Base-by-base conservation (phyloP, 2,888 invertebrate species). In the Cordilura impudica region DNA sequence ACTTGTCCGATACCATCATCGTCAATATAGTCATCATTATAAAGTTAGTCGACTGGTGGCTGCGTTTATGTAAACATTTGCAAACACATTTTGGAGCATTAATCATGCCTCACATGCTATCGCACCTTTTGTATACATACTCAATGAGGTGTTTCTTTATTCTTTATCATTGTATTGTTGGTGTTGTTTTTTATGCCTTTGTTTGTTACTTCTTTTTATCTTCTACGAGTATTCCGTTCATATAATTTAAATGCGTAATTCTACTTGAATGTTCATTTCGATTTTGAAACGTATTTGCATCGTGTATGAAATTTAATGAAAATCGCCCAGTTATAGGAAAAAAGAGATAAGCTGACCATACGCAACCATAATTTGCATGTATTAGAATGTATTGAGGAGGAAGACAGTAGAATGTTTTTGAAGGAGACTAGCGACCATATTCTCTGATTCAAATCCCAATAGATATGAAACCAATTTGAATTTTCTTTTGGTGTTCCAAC, bases 71-170 rank as follows among this genome's bases (percentile, higher is more conserved):
- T 69, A 63, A 78, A 69, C 67, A 78, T 63, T 53, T 65, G 26
- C 63, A 61, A 78, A 73, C 67, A 78, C 56, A 69, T 78, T 76
- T 63, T 39, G 58, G 69, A 63, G 61, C 72, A 78, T 78, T 72
- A 72, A 78, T 78, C 67, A 78, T 61, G 63, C 16, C 61, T 69
- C 58, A 45, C 63, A 63, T 56, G 67, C 67, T 61, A 31, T 51
- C 60, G 39, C 72, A 67, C 56, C 54, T 72, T 63, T 72, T 72
- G 31, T 56, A 58, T 39, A 53, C 53, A 61, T 65, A n/a, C n/a
- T 26, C 78, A 29, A 29, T 73, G 63, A 73, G 63, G 78, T 69
- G 67, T 63, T 78, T 10, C 56, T 54, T 45, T 6, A 1, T 63
- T 43, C 43, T 18, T 63, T 31, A 5, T 19, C 21, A 10, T 56